Evolutionary conservation across 2,888 invertebrate species (phyloP).

Genomic region (Megaustenia siamemsis): DNA sequence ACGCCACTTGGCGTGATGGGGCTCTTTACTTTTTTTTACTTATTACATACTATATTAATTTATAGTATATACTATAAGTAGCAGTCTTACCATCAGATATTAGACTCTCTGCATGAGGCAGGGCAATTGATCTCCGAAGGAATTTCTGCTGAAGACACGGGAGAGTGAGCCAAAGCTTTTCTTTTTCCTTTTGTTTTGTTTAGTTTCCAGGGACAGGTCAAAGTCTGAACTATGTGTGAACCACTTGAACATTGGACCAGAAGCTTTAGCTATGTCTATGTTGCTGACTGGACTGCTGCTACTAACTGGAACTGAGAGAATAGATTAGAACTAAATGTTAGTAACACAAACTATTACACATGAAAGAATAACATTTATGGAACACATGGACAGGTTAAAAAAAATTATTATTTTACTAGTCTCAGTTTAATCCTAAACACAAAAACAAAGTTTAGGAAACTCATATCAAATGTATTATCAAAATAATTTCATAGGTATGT

Average conservation of each 20-base stretch:
- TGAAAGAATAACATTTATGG: too few relatives aligned
- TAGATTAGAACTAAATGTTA: too few relatives aligned
- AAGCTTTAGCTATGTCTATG: not conserved
- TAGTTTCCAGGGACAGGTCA: conserved; percentile 41
- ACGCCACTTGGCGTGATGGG: too few relatives aligned
- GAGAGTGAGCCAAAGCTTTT: conserved; percentile 72
- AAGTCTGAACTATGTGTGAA: conserved; percentile 49
- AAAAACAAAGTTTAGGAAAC: too few relatives aligned
- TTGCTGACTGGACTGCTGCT: conserved; percentile 29
- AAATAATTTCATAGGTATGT: too few relatives aligned
- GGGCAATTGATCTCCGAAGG: conserved; percentile 72
- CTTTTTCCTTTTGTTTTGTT: conserved; percentile 66
- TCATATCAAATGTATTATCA: too few relatives aligned
- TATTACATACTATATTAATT: too few relatives aligned
- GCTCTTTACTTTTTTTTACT: too few relatives aligned
- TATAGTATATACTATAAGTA: not conserved
- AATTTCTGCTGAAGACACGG: conserved; percentile 70
- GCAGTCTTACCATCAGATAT: conserved; percentile 30
- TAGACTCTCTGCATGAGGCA: conserved; percentile 62
- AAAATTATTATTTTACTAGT: too few relatives aligned
- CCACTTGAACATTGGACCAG: conserved; percentile 32
- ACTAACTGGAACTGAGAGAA: not conserved
- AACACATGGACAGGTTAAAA: too few relatives aligned
- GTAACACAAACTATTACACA: too few relatives aligned
- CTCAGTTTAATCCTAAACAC: too few relatives aligned